A percentile compares a stretch with the other conserved stretches of the same genome.
Conservation (phyloP, 2,113 vertebrate genomes). For the Isurus oxyrinchus region DNA sequence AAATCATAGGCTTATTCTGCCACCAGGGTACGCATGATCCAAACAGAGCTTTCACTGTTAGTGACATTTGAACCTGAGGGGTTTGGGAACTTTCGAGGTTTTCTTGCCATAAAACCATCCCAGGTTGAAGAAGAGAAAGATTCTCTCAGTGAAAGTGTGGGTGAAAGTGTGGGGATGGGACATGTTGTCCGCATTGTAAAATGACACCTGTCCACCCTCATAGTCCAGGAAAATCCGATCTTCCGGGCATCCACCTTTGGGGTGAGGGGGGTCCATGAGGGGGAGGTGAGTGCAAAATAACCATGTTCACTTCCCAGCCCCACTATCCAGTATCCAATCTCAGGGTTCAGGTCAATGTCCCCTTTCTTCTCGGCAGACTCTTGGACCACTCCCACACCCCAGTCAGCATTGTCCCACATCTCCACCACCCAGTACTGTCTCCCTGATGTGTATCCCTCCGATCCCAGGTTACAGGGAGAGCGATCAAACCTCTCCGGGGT, state of each 20-base stretch:
- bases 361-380: neutral
- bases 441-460: neutral
- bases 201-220: too few species aligned
- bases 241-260: too few species aligned
- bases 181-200: too few species aligned
- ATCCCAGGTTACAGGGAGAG: neutral
- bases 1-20: neutral
- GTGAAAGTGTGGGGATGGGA: too few species aligned
- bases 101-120: neutral
- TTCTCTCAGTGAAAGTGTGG: too few species aligned
- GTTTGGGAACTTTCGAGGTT: neutral
- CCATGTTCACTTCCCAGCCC: neutral
- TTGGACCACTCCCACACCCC: neutral
- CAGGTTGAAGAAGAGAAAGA: neutral
- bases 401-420: neutral
- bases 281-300: neutral
- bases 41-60: neutral
- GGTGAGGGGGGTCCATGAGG: too few species aligned
- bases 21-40: too few species aligned
- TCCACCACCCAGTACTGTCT: neutral
- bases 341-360: neutral
- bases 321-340: neutral
- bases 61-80: neutral
- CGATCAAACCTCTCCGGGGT: neutral
- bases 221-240: too few species aligned